phyloP scores from a whole-genome alignment of 1,140 invertebrate genomes.

The Geopemphigus sp. region DNA sequence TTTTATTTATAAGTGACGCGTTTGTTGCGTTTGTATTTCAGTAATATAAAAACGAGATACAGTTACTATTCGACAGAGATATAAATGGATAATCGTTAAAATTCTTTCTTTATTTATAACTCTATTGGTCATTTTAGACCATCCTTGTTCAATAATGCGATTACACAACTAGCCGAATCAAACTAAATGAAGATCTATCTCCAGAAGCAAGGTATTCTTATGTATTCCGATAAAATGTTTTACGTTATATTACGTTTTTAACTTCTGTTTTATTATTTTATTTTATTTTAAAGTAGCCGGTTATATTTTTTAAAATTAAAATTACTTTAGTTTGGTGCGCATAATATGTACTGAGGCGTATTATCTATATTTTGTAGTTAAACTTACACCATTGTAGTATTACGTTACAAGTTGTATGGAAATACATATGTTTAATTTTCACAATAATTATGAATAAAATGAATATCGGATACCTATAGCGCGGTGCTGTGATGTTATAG shows the following conservation, averaged over 20 bases:
- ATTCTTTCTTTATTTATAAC: not conserved
- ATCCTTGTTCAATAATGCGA: not conserved
- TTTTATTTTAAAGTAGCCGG: not conserved
- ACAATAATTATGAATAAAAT: not conserved
- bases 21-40: not conserved
- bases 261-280: not conserved
- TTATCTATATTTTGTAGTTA: not conserved
- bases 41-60: not conserved
- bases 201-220: not conserved
- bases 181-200: not conserved
- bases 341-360: too few species aligned
- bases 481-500: not conserved
- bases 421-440: not conserved
- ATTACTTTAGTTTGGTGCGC: not conserved
- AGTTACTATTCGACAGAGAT: not conserved
- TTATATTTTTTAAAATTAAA: not conserved
- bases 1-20: too few species aligned
- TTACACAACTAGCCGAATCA: not conserved
- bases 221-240: not conserved
- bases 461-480: not conserved
- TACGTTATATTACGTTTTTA: not conserved
- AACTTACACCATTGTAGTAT: not conserved
- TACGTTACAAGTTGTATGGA: not conserved
- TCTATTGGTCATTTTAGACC: not conserved
- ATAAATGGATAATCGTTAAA: conserved; percentile 2